Evolutionary conservation across 2,113 vertebrate genomes (phyloP).

Genomic region (Motacilla tschutschensis): DNA sequence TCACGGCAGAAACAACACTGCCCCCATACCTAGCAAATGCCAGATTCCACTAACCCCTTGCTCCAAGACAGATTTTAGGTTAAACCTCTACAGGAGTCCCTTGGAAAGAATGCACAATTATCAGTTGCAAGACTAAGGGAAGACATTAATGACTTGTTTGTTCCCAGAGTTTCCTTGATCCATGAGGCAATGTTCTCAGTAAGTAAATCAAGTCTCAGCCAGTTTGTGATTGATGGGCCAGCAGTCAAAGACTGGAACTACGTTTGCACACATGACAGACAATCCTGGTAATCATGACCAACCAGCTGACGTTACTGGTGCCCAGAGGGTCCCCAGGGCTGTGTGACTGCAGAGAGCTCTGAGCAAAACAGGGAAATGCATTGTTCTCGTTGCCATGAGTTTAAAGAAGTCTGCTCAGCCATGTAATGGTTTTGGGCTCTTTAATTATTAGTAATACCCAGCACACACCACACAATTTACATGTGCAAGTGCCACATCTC

Average conservation of each 20-base stretch:
- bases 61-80: not conserved
- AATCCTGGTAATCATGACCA: not conserved
- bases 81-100: not conserved
- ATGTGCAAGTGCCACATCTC: not conserved
- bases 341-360: conserved; percentile 9
- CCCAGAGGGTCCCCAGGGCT: conserved; percentile 8
- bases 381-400: not conserved
- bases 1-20: not conserved
- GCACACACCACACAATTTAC: not conserved
- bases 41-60: not conserved
- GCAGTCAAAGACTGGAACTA: not conserved
- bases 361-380: not conserved
- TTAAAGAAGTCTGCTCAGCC: conserved; percentile 64
- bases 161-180: not conserved
- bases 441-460: conserved; percentile 44
- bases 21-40: not conserved
- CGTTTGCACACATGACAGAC: not conserved
- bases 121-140: not conserved
- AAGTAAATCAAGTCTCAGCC: not conserved
- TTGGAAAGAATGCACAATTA: not conserved
- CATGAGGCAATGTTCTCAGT: not conserved
- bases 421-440: conserved; percentile 43
- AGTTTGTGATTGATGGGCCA: not conserved
- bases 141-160: not conserved
- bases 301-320: too few species aligned